Evolutionary conservation across 53 echinoderm and acorn worm species (phyloP).

Genomic region (Paracentrotus lividus): DNA sequence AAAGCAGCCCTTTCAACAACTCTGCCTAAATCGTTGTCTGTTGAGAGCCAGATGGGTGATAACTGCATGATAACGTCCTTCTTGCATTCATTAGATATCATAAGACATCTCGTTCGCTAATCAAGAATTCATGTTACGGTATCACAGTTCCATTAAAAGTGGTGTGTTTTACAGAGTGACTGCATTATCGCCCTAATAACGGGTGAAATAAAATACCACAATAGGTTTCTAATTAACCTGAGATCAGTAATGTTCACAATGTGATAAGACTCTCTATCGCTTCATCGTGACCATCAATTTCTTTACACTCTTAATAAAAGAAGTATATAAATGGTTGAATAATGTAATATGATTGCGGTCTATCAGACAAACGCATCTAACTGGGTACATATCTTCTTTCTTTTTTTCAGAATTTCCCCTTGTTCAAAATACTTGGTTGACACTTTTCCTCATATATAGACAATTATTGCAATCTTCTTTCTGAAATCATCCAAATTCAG

Average conservation of each 20-base stretch:
- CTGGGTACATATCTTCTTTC: neutral
- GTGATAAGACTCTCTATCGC: neutral
- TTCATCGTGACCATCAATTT: neutral
- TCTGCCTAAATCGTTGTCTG: no score
- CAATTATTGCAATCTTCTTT: neutral
- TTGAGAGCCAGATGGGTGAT: no score
- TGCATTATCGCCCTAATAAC: neutral
- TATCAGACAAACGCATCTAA: neutral
- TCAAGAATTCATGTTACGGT: neutral
- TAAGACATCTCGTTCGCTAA: neutral
- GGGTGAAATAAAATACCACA: neutral
- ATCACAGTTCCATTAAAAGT: neutral
- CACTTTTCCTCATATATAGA: neutral
- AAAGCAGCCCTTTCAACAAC: neutral
- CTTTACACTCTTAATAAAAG: neutral
- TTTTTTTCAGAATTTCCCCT: neutral
- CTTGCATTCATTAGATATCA: no score
- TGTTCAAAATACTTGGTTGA: neutral
- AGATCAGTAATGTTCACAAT: neutral
- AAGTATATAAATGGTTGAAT: neutral
- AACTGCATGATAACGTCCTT: no score
- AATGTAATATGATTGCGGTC: no score
- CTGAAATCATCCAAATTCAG: neutral
- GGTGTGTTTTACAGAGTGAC: neutral
- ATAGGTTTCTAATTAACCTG: neutral